phyloP scores from a whole-genome alignment of 2,113 vertebrate genomes.

The Garra rufa region DNA sequence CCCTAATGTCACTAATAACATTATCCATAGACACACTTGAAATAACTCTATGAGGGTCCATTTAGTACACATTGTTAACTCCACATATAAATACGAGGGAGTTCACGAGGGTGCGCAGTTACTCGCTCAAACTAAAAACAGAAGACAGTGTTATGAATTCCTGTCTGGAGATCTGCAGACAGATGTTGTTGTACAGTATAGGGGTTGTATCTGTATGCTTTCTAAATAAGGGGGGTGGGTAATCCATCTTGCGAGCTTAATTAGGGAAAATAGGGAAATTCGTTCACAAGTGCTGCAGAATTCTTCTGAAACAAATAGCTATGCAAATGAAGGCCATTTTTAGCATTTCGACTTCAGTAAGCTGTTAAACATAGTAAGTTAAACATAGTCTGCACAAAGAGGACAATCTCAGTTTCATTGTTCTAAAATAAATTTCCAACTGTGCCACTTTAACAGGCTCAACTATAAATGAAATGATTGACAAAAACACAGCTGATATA shows the following conservation, averaged over 20 bases:
- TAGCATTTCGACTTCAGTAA: slow-evolving; percentile 58
- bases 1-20: not conserved
- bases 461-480: slow-evolving; percentile 86
- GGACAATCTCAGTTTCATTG: slow-evolving; percentile 77
- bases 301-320: slow-evolving; percentile 52
- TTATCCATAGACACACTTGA: slow-evolving; percentile 28
- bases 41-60: slow-evolving; percentile 1
- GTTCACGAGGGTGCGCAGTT: slow-evolving; percentile 22
- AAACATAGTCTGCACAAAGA: slow-evolving; percentile 72
- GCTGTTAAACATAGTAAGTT: slow-evolving; percentile 60
- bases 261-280: slow-evolving; percentile 44
- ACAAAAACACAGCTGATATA: slow-evolving; percentile 88
- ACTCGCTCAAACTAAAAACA: slow-evolving; percentile 20
- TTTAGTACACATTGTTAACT: slow-evolving; percentile 28
- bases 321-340: slow-evolving; percentile 65
- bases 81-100: not conserved
- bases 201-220: slow-evolving; percentile 24
- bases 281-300: not conserved
- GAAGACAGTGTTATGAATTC: slow-evolving; percentile 30
- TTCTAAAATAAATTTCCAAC: slow-evolving; percentile 86
- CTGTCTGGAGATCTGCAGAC: slow-evolving; percentile 33
- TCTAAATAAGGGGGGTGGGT: slow-evolving; percentile 1
- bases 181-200: slow-evolving; percentile 42
- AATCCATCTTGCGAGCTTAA: slow-evolving; percentile 41
- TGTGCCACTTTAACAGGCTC: slow-evolving; percentile 81